phyloP scores from a whole-genome alignment of 2,113 vertebrate species.

The Gambusia holbrooki region DNA sequence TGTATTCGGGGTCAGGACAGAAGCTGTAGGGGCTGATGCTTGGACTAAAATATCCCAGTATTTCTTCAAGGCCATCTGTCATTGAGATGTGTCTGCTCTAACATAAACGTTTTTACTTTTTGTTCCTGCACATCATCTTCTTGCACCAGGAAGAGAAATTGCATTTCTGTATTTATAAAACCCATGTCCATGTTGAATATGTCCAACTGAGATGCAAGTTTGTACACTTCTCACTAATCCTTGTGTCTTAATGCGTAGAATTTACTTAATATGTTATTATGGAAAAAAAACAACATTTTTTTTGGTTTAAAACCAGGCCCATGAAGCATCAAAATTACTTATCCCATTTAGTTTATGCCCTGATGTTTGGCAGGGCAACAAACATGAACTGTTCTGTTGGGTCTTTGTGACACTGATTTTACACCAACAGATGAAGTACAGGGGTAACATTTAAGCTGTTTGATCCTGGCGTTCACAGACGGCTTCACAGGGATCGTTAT shows the following conservation, averaged over 20 bases:
- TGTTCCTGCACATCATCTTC: conserved; percentile 27
- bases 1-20: not conserved
- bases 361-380: not conserved
- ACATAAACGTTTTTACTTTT: conserved; percentile 36
- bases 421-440: not conserved
- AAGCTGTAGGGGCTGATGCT: conserved; percentile 26
- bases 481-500: conserved; percentile 38
- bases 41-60: conserved; percentile 23
- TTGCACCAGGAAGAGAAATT: conserved; percentile 26
- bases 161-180: conserved; percentile 1
- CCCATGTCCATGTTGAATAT: not conserved
- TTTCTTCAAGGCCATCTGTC: conserved; percentile 20
- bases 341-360: conserved; percentile 3
- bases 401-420: not conserved
- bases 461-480: conserved; percentile 33
- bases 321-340: not conserved
- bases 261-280: not conserved
- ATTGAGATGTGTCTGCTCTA: conserved; percentile 33
- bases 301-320: not conserved
- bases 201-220: not conserved
- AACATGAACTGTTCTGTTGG: not conserved
- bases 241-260: not conserved
- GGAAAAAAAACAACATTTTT: not conserved
- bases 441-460: conserved; percentile 17
- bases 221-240: not conserved